Conservation (phyloP, 1,140 invertebrate species). For the Calephelis virginiensis region DNA sequence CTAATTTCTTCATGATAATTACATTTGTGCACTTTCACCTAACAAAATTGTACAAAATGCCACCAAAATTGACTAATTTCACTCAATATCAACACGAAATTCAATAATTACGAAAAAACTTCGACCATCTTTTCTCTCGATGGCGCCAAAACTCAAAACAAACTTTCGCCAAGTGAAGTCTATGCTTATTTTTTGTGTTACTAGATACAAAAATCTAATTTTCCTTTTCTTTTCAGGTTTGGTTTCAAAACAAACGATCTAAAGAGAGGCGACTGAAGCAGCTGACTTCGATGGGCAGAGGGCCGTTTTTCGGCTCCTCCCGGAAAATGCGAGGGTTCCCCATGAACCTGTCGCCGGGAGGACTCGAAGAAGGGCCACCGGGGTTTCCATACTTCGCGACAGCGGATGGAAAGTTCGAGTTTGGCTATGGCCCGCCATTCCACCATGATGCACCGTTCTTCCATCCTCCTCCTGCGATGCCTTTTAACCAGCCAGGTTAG, state of each 20-base stretch:
- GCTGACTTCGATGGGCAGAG: slow-evolving; percentile 93
- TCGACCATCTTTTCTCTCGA: too few species aligned
- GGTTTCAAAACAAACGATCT: slow-evolving; percentile 99
- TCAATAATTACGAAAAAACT: too few species aligned
- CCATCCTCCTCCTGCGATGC: slow-evolving; percentile 87
- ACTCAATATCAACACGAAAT: too few species aligned
- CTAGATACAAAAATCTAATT: neutral
- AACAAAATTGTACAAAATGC: too few species aligned
- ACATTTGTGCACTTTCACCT: too few species aligned
- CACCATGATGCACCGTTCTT: slow-evolving; percentile 93
- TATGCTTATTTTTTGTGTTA: too few species aligned
- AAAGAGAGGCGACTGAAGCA: slow-evolving; percentile 97
- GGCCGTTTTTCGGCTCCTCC: slow-evolving; percentile 92
- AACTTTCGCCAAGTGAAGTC: too few species aligned
- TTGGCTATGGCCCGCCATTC: slow-evolving; percentile 91
- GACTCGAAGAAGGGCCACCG: slow-evolving; percentile 87
- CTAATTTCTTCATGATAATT: too few species aligned
- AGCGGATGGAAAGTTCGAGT: slow-evolving; percentile 92
- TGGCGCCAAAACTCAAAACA: too few species aligned
- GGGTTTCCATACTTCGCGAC: slow-evolving; percentile 92
- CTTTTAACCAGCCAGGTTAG: slow-evolving; percentile 86
- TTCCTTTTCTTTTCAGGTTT: slow-evolving; percentile 85
- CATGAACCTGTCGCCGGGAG: slow-evolving; percentile 92
- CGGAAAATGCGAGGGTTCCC: slow-evolving; percentile 94
- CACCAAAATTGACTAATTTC: too few species aligned